Evolutionary conservation across 2,888 invertebrate species (phyloP).

Genomic region (Brachynemurus nebulosus): DNA sequence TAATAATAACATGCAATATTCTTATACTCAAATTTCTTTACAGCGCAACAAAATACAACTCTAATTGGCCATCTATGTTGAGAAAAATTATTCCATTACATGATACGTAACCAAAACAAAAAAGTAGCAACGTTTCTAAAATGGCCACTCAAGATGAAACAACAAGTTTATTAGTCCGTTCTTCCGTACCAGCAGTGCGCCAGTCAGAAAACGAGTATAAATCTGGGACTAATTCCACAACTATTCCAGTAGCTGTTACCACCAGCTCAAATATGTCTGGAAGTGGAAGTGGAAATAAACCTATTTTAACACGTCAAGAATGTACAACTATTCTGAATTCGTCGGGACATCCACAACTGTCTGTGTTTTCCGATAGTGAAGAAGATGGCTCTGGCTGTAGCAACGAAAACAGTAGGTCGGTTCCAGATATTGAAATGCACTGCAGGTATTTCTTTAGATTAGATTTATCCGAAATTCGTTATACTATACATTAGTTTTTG

Average conservation of each 20-base stretch:
- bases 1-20: too few species aligned
- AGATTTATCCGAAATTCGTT: too few species aligned
- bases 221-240: too few species aligned
- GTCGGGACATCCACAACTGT: constrained; percentile 51
- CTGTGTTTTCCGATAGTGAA: constrained; percentile 62
- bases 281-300: constrained; percentile 38
- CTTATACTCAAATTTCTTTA: too few species aligned
- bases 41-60: too few species aligned
- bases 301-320: constrained; percentile 74
- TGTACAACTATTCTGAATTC: constrained; percentile 64
- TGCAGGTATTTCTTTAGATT: constrained; percentile 41
- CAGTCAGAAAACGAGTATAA: not conserved
- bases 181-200: constrained; percentile 28
- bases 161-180: constrained; percentile 58
- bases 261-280: constrained; percentile 6
- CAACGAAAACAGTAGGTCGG: constrained; percentile 55
- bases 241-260: not conserved
- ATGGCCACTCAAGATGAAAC: constrained; percentile 68
- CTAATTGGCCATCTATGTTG: too few species aligned
- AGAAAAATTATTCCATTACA: not conserved
- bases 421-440: constrained; percentile 70
- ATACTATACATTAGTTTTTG: too few species aligned
- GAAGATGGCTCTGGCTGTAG: constrained; percentile 55
- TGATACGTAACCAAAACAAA: not conserved
- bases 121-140: not conserved